Percentiles rank a stretch among this genome's conserved stretches.
phyloP scores from a whole-genome alignment of 2,888 invertebrate genomes.

The Alitta virens region DNA sequence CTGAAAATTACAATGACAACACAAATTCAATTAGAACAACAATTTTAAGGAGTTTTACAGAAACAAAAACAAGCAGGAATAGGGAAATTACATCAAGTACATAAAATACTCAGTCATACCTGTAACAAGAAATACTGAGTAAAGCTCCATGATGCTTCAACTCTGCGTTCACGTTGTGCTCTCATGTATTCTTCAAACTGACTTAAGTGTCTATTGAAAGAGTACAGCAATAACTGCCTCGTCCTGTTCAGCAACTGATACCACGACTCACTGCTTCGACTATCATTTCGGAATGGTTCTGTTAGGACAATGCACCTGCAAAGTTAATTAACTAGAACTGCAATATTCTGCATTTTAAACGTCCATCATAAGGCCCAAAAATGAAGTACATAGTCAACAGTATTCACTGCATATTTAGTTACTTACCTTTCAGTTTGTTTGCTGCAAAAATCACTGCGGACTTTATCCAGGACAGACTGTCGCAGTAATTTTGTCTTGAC shows the following conservation, averaged over 20 bases:
- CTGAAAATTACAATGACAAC: constrained; percentile 59
- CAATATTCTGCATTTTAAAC: no score
- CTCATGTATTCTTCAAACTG: constrained; percentile 84
- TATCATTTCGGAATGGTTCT: constrained; percentile 86
- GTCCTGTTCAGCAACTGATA: constrained; percentile 79
- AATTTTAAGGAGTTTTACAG: no score
- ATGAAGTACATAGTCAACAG: no score
- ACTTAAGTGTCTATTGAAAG: constrained; percentile 81
- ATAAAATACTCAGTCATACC: no score
- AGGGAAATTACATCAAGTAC: no score
- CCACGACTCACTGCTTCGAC: constrained; percentile 80
- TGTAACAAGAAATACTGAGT: constrained; percentile 90
- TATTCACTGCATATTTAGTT: background rate
- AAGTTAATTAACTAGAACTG: background rate
- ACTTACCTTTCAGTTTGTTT: constrained; percentile 74
- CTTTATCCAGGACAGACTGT: constrained; percentile 91
- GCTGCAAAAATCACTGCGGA: constrained; percentile 87
- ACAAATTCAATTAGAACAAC: no score
- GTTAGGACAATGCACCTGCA: constrained; percentile 81
- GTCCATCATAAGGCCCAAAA: no score
- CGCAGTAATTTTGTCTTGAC: constrained; percentile 82
- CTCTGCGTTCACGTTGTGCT: constrained; percentile 83
- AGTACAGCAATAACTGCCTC: constrained; percentile 77
- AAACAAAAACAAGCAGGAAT: no score
- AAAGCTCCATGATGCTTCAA: constrained; percentile 90